Base-by-base conservation (phyloP, 2,888 invertebrate genomes). In the Andrena chrysosceles region DNA sequence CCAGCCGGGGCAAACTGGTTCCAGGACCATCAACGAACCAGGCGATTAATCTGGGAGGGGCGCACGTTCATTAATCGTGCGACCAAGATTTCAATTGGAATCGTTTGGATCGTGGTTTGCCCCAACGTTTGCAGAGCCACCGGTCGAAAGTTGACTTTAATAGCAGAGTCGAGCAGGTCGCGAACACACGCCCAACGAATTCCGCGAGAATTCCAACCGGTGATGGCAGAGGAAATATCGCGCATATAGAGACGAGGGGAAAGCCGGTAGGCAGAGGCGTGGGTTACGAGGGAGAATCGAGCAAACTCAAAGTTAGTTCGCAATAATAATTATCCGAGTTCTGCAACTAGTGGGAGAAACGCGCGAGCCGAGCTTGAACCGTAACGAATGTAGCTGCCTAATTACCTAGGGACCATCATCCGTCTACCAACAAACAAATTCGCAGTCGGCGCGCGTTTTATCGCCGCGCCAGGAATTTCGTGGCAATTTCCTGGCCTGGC, bases 251-350 rank as follows among this genome's bases (percentile, higher is more conserved):
- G 63, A 29, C 59, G 26, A 74, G 54, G 33, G n/a, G 33, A 26
- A 20, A 67, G 60, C 52, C 16, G 62, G n/a, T 16, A 20, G 35
- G 59, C 13, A 64, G 23, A 10, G 59, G 48, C 26, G 60, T 49
- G 26, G 48, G 31, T 56, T 26, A n/a, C 52, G 10, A 35, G 31
- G 52, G 33, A 52, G 68, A 70, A 72, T 63, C 79, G 77, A 59
- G 79, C 77, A 86, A 90, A 88, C 90, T 81, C 85, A 82, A 84
- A 90, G 90, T 89, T 89, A 88, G 90, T 91, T 92, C 78, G 85
- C 86, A 91, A 90, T 90, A 90, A 91, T 91, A 92, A 92, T 92
- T 91, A 92, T 91, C 88, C 83, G 90, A 92, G 91, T 92, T 91
- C 88, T 84, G 88, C 84, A 90, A 91, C 90, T 91, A 88, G 89